Evolutionary conservation across 2,113 vertebrate species (phyloP).

Genomic region (Alces alces): DNA sequence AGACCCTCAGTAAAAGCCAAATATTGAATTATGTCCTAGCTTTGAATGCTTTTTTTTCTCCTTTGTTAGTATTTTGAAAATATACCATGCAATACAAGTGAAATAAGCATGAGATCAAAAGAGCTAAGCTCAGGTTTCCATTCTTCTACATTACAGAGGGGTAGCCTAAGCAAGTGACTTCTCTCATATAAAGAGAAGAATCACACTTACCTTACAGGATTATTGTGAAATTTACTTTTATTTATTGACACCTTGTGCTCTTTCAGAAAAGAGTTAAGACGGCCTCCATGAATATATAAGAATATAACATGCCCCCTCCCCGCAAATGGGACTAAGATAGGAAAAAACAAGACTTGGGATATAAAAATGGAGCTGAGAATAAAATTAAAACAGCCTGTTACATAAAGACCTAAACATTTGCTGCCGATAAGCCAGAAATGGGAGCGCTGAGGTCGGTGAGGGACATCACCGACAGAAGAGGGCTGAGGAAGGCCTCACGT

Average conservation of each 20-base stretch:
- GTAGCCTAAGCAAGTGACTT: not conserved
- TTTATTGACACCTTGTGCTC: not conserved
- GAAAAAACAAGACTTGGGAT: not conserved
- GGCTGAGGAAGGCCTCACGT: not conserved
- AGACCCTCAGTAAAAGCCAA: not conserved
- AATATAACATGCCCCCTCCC: not conserved
- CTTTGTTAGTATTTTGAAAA: not conserved
- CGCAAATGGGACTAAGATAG: not conserved
- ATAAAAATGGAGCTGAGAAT: not conserved
- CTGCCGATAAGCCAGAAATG: not conserved
- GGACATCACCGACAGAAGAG: not conserved
- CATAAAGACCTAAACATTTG: not conserved
- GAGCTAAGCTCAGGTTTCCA: not conserved
- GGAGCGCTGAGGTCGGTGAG: not conserved
- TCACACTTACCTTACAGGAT: not conserved
- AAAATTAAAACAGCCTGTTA: not conserved
- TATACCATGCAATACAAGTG: not conserved
- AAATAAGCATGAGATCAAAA: not conserved
- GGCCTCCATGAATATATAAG: not conserved
- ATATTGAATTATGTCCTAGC: not conserved
- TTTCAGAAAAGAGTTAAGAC: not conserved
- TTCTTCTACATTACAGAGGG: not conserved
- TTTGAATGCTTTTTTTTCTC: not conserved
- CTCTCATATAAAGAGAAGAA: not conserved
- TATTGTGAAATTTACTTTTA: not conserved